Evolutionary conservation across 2,888 invertebrate species (phyloP).

Genomic region (Micoletzkya japonica): DNA sequence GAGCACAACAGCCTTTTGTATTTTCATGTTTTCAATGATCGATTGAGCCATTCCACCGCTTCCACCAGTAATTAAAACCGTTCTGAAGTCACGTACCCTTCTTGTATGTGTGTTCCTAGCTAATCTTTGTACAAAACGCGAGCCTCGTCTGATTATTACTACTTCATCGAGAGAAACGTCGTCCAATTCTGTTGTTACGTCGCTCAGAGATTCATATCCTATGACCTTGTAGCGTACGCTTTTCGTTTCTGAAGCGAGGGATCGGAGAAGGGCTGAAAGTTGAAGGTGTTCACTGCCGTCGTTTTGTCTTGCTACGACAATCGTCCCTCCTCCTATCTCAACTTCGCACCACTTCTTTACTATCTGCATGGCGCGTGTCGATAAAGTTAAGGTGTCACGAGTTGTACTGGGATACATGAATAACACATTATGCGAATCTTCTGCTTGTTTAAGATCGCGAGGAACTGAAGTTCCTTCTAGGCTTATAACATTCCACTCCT

Average conservation of each 20-base stretch:
- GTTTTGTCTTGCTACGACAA: conserved; percentile 24
- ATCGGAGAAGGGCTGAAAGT: conserved; percentile 40
- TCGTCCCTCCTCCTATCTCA: conserved; percentile 12
- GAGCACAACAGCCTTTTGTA: conserved; percentile 27
- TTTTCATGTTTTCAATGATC: conserved; percentile 34
- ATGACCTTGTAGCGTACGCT: conserved; percentile 32
- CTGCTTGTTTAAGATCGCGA: not conserved
- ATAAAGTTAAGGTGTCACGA: not conserved
- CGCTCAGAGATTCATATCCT: conserved; percentile 30
- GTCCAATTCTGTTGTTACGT: conserved; percentile 36
- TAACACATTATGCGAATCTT: not conserved
- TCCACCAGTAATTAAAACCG: conserved; percentile 37
- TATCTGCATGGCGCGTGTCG: conserved; percentile 28
- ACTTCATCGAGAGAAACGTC: conserved; percentile 31
- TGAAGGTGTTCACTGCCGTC: conserved; percentile 37
- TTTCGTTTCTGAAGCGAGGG: conserved; percentile 38
- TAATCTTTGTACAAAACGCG: conserved; percentile 36
- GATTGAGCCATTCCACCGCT: conserved; percentile 49
- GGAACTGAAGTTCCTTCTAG: not conserved
- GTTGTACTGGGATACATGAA: not conserved
- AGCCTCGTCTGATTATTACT: conserved; percentile 34
- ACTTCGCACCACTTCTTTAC: conserved; percentile 33
- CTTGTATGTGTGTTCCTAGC: no score
- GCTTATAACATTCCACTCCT: conserved; percentile 3
- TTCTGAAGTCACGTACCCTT: not conserved